Percentiles rank a stretch among this genome's conserved stretches.
Conservation (phyloP, 1,140 invertebrate genomes). For the Gryllus bimaculatus region DNA sequence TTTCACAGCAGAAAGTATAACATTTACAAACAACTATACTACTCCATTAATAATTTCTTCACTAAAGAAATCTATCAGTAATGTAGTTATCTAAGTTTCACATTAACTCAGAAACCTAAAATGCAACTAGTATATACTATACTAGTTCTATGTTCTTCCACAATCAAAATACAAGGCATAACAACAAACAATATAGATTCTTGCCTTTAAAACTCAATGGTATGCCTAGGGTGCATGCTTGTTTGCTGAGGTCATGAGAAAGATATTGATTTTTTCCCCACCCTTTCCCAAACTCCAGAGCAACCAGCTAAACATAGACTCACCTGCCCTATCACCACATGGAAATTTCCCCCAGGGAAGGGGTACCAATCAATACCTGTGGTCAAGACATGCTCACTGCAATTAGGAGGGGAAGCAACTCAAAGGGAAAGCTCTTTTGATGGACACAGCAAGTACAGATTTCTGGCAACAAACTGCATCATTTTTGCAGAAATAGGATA, state of each 20-base stretch:
- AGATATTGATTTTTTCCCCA: neutral
- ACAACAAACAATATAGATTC: neutral
- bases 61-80: too few relatives aligned
- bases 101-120: too few relatives aligned
- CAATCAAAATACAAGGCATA: too few relatives aligned
- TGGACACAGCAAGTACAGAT: neutral
- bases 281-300: neutral
- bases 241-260: neutral
- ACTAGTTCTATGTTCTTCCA: too few relatives aligned
- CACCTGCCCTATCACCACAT: neutral
- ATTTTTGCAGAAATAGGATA: neutral
- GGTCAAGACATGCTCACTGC: neutral
- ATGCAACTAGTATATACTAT: too few relatives aligned
- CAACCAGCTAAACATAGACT: slow-evolving; percentile 4
- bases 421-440: neutral
- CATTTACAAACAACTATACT: too few relatives aligned
- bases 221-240: neutral
- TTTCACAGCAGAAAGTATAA: too few relatives aligned
- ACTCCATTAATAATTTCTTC: too few relatives aligned
- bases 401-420: neutral
- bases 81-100: too few relatives aligned
- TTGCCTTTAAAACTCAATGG: neutral
- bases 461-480: neutral
- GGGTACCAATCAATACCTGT: neutral
- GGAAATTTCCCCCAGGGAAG: neutral